phyloP scores from a whole-genome alignment of 64 coral and sea anemone species.

The Stylophora pistillata region DNA sequence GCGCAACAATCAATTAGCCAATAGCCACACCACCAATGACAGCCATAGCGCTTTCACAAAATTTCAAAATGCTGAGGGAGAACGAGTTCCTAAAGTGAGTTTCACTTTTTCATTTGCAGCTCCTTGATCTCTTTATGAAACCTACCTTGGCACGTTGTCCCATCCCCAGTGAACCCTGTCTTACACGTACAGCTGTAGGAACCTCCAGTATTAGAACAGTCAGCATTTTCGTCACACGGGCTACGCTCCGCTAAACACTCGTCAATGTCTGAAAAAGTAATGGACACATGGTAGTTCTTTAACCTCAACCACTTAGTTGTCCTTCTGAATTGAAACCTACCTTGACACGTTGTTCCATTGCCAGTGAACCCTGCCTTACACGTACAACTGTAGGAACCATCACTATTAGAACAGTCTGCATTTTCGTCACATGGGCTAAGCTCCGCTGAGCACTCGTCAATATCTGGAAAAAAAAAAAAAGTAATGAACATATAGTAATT shows the following conservation, averaged over 20 bases:
- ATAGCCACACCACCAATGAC: no score
- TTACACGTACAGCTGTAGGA: slow-evolving; percentile 71
- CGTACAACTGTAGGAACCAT: slow-evolving; percentile 68
- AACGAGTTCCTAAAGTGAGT: no score
- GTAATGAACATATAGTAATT: neutral
- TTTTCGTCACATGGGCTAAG: slow-evolving; percentile 47
- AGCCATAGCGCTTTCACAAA: no score
- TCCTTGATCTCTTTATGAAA: no score
- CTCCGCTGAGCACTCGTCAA: slow-evolving; percentile 34
- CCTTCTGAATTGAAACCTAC: neutral
- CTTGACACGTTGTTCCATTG: slow-evolving; percentile 24
- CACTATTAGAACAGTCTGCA: slow-evolving; percentile 61
- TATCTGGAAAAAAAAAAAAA: neutral
- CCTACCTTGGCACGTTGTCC: neutral
- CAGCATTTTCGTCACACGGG: slow-evolving; percentile 59
- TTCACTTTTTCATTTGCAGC: no score
- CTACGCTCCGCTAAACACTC: slow-evolving; percentile 22
- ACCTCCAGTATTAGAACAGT: slow-evolving; percentile 62
- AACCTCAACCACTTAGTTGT: neutral
- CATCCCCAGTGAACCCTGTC: slow-evolving; percentile 51
- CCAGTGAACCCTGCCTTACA: slow-evolving; percentile 63
- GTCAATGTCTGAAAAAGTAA: slow-evolving; percentile 29
- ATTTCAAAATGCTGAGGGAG: no score
- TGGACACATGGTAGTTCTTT: neutral
- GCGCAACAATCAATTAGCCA: no score